A percentile compares a stretch with the other conserved stretches of the same genome.
Conservation (phyloP, 2,113 vertebrate species). For the Antennarius striatus region DNA sequence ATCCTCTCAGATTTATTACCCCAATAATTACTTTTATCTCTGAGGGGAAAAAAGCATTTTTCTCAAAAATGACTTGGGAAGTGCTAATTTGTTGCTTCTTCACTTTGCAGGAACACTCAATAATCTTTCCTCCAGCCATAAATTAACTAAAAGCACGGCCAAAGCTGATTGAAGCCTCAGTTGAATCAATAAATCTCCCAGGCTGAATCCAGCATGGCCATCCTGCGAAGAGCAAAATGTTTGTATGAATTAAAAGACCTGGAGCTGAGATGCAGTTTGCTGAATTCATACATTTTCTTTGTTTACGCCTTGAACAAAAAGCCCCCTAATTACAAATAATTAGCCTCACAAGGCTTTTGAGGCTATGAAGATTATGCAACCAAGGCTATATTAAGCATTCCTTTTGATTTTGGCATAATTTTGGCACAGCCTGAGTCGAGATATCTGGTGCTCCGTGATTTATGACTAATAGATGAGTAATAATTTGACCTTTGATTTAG, state of each 20-base stretch:
- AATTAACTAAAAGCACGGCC: conserved; percentile 42
- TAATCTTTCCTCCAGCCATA: conserved; percentile 30
- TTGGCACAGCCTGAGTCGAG: conserved; percentile 13
- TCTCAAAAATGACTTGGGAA: conserved; percentile 35
- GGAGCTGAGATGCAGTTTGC: conserved; percentile 41
- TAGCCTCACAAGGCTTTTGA: conserved; percentile 49
- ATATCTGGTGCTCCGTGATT: conserved; percentile 41
- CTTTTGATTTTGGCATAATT: conserved; percentile 67
- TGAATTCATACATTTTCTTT: conserved; percentile 60
- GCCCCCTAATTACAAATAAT: conserved; percentile 72
- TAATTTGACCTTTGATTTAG: conserved; percentile 49
- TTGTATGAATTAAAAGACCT: conserved; percentile 40
- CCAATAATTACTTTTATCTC: conserved; percentile 11
- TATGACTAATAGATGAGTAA: conserved; percentile 62
- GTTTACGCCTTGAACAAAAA: conserved; percentile 64
- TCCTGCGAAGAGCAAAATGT: conserved; percentile 19
- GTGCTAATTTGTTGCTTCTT: conserved; percentile 33
- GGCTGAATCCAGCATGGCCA: conserved; percentile 14
- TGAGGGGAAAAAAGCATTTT: conserved; percentile 1
- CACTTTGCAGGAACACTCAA: conserved; percentile 9
- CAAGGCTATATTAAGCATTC: conserved; percentile 63
- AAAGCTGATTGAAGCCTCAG: conserved; percentile 36
- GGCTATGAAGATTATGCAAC: conserved; percentile 41
- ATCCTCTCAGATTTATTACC: conserved; percentile 12
- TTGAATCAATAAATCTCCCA: conserved; percentile 48